Conservation (phyloP, 2,797 vertebrate species). For the Anguilla pacifica region DNA sequence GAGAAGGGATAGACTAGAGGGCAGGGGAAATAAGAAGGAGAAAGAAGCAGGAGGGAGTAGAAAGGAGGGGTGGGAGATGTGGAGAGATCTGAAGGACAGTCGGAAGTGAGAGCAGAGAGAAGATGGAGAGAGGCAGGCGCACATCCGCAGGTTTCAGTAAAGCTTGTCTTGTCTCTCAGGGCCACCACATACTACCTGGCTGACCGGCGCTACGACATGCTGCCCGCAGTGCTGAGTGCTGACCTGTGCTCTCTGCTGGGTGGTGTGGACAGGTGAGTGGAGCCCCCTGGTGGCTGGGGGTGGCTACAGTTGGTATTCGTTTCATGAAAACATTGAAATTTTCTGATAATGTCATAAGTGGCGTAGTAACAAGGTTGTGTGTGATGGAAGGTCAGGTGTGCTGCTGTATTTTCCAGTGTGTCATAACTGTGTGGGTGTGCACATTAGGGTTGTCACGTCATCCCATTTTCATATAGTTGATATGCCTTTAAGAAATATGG, state of each 20-base stretch:
- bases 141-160: background rate
- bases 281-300: background rate
- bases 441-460: background rate
- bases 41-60: background rate
- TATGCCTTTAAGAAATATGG: no score
- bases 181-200: constrained; percentile 93
- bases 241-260: constrained; percentile 91
- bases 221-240: constrained; percentile 84
- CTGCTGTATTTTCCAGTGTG: background rate
- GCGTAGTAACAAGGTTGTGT: no score
- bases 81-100: background rate
- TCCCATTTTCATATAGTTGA: no score
- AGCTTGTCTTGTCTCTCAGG: constrained; percentile 61
- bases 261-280: constrained; percentile 83
- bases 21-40: background rate
- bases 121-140: background rate
- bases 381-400: no score
- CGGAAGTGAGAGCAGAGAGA: background rate
- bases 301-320: background rate
- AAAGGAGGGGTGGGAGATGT: background rate
- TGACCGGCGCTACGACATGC: constrained; percentile 91
- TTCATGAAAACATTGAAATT: background rate
- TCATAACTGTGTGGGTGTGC: background rate
- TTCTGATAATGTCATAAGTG: background rate
- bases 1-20: background rate